Base-by-base conservation (phyloP, 2,888 invertebrate species). In the Lutraria lutraria region DNA sequence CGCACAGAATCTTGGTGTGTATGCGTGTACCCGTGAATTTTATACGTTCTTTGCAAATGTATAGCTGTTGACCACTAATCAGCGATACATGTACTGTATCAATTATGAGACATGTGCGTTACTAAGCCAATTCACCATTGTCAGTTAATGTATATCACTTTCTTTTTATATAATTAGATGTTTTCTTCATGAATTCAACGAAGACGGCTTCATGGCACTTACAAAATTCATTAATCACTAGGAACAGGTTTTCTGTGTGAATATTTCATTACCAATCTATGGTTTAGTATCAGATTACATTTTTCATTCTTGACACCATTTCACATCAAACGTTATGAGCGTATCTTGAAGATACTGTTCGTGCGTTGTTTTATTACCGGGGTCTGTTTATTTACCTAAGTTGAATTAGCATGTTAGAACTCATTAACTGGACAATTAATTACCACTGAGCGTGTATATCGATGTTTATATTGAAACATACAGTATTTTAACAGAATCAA, bases 401-500 rank as follows among this genome's bases (percentile, higher is more conserved):
- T 76, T 34, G 13, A 76, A 19, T 34, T 76, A 34, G 76, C 76
- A 34, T 76, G 76, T 76, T 34, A 15, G 34, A 16, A 19, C 25
- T 76, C 76, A 76, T 76, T 15, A 76, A 76, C 16, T 19, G 19
- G 13, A 34, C 76, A 34, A 76, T 76, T 76, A 25, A 76, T 76
- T 19, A 76, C 34, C 34, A 76, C 31, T 76, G 76, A 76, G 76
- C 76, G 34, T 76, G 63, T 63, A 19, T 31, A 19, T 16, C 19
- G 34, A 76, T 76, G 76, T 76, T 25, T 34, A 34, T 76, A 31
- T 76, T 76, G 34, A 76, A 34, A 34, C 34, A 13, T 31, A 34
- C 76, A 76, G 76, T 25, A n/a, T 76, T 76, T 31, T 31, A 43
- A 31, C 31, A 19, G 63, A 76, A 76, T 76, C 76, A 76, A 76